Evolutionary conservation across 2,113 vertebrate species (phyloP), one percentile per base, ranked within the genome.

Genomic region (Strix uralensis): DNA sequence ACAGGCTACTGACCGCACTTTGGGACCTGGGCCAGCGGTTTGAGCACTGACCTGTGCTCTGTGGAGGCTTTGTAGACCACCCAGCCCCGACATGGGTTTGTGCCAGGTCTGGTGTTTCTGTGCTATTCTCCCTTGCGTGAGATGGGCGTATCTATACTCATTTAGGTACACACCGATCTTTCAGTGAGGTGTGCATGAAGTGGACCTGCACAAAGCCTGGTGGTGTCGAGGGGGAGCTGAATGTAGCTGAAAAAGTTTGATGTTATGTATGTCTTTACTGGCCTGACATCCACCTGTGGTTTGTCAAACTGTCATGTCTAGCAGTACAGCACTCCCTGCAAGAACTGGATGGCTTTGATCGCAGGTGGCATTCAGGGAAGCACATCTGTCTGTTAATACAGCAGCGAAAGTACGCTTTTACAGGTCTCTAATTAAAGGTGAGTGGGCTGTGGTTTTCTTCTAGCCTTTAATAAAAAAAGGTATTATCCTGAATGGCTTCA

Each of bases 1-100:
- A 0, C 10, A 7, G 52, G 15, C 47, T 61, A 7, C 55, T 17
- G 5, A 5, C 29, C 0, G 0, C 1, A 2, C 18, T 66, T n/a
- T 59, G 47, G 32, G 40, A 29, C 52, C 15, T 0, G 4, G 42
- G 26, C n/a, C 27, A 46, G 61, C 47, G 69, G 55, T 32, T 62
- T 3, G 3, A 44, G 27, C 27, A 44, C 10, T 0, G 4, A 7
- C 17, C 21, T 44, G 47, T 27, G 11, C 30, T 71, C 46, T 66
- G 26, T 7, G 4, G 30, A 42, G 21, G 38, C 27, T 66, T 71
- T 10, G 2, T 5, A 13, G 63, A 36, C 19, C 51, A 16, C 18
- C 15, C 15, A 32, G 51, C 26, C 70, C 26, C 4, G 8, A 15
- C 30, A 11, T 8, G 13, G 21, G 27, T 42, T 72, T 86, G 23